These are phyloP conservation scores for Alethe castanea DNA, from an alignment of 2,113 vertebrate species.

Conservation along the genomic window DNA sequence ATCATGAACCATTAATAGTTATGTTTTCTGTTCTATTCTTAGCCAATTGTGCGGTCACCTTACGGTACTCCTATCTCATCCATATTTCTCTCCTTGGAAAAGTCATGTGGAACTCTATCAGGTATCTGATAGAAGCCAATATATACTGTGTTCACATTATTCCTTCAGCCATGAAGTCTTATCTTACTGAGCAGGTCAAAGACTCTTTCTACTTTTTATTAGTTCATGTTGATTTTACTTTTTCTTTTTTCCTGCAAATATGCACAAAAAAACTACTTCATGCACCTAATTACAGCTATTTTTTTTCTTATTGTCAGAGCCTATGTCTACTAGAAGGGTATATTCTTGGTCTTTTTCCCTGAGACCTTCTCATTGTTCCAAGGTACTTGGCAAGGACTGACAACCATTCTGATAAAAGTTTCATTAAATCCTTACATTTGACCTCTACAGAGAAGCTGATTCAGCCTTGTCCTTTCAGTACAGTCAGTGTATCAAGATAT, in stretches of 20 bases:
- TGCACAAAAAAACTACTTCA: not conserved
- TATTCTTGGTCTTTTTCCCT: not conserved
- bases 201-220: not conserved
- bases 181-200: not conserved
- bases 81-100: not conserved
- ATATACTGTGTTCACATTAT: not conserved
- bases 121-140: not conserved
- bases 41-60: slow-evolving; percentile 44
- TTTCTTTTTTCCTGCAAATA: not conserved
- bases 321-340: not conserved
- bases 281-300: not conserved
- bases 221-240: not conserved
- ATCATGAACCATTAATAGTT: slow-evolving; percentile 59
- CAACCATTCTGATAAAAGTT: not conserved
- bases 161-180: not conserved
- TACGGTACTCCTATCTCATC: slow-evolving; percentile 19
- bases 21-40: slow-evolving; percentile 51
- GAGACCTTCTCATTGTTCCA: not conserved
- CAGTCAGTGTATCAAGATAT: not conserved
- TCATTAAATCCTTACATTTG: not conserved
- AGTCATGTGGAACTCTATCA: slow-evolving; percentile 19
- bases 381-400: not conserved
- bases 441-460: not conserved
- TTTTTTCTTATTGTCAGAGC: not conserved
- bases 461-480: not conserved